Conservation (phyloP, 2,113 vertebrate species). For the Grallaria varia region DNA sequence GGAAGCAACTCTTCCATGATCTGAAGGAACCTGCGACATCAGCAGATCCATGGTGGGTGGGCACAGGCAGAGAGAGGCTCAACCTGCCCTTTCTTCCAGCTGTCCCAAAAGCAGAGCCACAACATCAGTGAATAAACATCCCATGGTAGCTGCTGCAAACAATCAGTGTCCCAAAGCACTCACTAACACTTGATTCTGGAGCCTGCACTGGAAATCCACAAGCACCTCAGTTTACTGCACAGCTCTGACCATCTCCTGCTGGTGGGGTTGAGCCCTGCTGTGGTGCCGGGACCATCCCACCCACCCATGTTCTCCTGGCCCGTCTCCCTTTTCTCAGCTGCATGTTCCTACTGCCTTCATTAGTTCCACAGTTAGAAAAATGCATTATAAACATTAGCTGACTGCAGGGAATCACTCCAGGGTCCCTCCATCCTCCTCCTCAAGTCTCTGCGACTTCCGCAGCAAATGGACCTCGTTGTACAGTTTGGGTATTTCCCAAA, state of each 20-base stretch:
- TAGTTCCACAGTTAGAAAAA: background rate
- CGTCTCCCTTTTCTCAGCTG: too few species aligned
- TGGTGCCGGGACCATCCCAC: background rate
- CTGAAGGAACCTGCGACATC: too few species aligned
- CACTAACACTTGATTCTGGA: too few species aligned
- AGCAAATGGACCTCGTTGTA: fast-evolving
- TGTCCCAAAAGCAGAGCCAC: background rate
- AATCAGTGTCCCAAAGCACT: background rate
- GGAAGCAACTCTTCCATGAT: background rate
- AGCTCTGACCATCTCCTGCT: background rate
- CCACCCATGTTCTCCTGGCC: fast-evolving
- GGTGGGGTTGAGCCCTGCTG: background rate
- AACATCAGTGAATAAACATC: background rate
- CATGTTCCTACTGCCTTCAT: background rate
- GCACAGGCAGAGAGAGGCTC: too few species aligned
- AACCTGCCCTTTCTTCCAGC: background rate
- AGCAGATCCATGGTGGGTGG: fast-evolving
- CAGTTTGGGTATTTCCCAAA: background rate
- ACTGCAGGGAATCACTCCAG: background rate
- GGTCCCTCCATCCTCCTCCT: background rate
- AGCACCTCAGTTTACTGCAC: background rate
- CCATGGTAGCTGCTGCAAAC: background rate
- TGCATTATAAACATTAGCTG: fast-evolving
- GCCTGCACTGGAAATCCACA: fast-evolving
- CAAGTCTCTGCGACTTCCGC: background rate